Base-by-base conservation (phyloP, 2,888 invertebrate genomes). In the Sylvicola cinctus region DNA sequence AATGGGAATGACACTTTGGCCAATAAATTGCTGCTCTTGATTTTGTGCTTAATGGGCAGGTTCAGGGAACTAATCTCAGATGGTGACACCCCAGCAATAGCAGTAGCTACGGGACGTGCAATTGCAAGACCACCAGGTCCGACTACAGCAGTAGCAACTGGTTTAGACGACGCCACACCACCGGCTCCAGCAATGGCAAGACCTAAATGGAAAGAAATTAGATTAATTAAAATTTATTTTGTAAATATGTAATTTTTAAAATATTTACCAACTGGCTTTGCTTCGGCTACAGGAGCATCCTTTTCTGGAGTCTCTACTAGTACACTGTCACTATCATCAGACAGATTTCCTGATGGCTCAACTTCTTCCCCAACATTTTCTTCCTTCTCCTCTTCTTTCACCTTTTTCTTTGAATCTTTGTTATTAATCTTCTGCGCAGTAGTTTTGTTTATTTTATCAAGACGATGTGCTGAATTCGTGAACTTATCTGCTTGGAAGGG, bases 141-240 rank as follows among this genome's bases (percentile, higher is more conserved):
- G 2, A 69, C 70, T 1, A 79, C 65, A 0, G 80, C 78, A 1
- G 75, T 74, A 0, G 68, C 80, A 30, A 68, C 55, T 0, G 79
- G 79, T 41, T 74, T 70, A 5, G 77, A 69, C 0, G 74, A 68
- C 15, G 80, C 80, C 3, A 78, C 60, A 2, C 80, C 80, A 4
- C 70, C 70, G 32, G 65, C 65, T 1, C 70, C 70, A 3, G 69
- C 60, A 25, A 71, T 65, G 7, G 71, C 69, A 0, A 71, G 49
- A 41, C 74, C 77, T 75, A 47, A 7, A 54, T 51, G 38, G 7
- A 11, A 35, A 38, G 27, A 29, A 17, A 35, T 26, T 33, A 10
- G 12, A 28, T 16, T 17, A 8, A 16, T 3, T n/a, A n/a, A 16
- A 11, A 4, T 8, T n/a, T 5, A 15, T 15, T 13, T 30, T 30